Conservation (phyloP, 2,797 vertebrate genomes). For the Fistularia tabacaria region DNA sequence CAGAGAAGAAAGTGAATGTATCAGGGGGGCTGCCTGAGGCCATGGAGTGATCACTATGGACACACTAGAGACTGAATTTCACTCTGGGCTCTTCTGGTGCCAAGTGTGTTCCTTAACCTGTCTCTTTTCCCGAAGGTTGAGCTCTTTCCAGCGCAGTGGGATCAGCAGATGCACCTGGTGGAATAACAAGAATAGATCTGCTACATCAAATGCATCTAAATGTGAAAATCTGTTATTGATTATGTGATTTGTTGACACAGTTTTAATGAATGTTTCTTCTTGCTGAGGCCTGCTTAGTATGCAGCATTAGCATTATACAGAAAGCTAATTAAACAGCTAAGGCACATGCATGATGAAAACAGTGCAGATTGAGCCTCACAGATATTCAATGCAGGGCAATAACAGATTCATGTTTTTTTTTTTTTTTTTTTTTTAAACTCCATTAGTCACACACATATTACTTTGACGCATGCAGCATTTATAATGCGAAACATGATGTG, state of each 20-base stretch:
- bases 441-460: slow-evolving; percentile 3
- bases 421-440: not conserved
- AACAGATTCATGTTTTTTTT: not conserved
- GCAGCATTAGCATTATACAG: slow-evolving; percentile 13
- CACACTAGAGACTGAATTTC: not conserved
- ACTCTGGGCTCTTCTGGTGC: not conserved
- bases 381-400: too few relatives aligned
- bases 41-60: slow-evolving; percentile 6
- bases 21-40: slow-evolving; percentile 6
- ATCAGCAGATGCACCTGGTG: slow-evolving; percentile 13
- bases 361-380: too few relatives aligned
- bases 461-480: slow-evolving; percentile 20
- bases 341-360: too few relatives aligned
- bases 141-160: not conserved
- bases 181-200: slow-evolving; percentile 14
- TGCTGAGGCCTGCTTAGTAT: slow-evolving; percentile 22
- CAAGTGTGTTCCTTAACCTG: too few relatives aligned
- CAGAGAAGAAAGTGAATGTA: not conserved
- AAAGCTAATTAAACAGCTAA: slow-evolving; percentile 35
- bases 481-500: slow-evolving; percentile 44
- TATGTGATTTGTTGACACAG: not conserved
- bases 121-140: not conserved
- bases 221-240: not conserved
- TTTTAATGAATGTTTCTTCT: slow-evolving; percentile 12
- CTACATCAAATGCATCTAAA: slow-evolving; percentile 11